phyloP scores from a whole-genome alignment of 2,888 invertebrate genomes.

The Mantis religiosa region DNA sequence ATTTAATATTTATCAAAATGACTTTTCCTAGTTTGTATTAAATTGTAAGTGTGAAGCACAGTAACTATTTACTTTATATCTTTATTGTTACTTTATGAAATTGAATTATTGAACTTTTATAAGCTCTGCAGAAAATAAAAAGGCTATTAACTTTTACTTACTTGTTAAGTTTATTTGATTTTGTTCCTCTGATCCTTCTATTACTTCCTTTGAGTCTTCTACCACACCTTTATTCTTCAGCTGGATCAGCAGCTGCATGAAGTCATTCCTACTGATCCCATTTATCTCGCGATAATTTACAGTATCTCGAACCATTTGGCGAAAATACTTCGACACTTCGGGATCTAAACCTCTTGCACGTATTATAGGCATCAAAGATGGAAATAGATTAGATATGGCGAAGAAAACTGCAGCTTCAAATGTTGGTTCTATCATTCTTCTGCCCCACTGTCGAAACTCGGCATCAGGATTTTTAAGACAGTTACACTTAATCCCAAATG shows the following conservation, averaged over 20 bases:
- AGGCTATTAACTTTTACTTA: too few relatives aligned
- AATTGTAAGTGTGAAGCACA: too few relatives aligned
- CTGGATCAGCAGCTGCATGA: conserved; percentile 31
- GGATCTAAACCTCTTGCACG: neutral
- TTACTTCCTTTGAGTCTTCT: too few relatives aligned
- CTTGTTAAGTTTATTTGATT: too few relatives aligned
- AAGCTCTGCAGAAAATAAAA: too few relatives aligned
- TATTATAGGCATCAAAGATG: neutral
- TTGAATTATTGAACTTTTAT: too few relatives aligned
- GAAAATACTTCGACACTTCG: conserved; percentile 39
- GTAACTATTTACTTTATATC: too few relatives aligned
- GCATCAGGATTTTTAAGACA: conserved; percentile 40
- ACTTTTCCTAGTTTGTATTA: too few relatives aligned
- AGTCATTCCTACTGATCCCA: conserved; percentile 35
- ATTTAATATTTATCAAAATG: too few relatives aligned
- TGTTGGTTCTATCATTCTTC: conserved; percentile 37
- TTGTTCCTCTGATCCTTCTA: too few relatives aligned
- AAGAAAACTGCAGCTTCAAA: conserved; percentile 36
- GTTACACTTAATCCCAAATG: conserved; percentile 45
- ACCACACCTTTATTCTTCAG: conserved; percentile 25
- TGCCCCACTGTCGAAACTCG: conserved; percentile 40
- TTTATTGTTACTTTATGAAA: too few relatives aligned
- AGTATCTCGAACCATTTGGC: conserved; percentile 41
- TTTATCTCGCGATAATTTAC: conserved; percentile 35
- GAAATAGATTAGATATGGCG: conserved; percentile 33